These are phyloP conservation scores for Eriosoma lanigerum DNA, from an alignment of 1,140 invertebrate species.

Conservation along the genomic window DNA sequence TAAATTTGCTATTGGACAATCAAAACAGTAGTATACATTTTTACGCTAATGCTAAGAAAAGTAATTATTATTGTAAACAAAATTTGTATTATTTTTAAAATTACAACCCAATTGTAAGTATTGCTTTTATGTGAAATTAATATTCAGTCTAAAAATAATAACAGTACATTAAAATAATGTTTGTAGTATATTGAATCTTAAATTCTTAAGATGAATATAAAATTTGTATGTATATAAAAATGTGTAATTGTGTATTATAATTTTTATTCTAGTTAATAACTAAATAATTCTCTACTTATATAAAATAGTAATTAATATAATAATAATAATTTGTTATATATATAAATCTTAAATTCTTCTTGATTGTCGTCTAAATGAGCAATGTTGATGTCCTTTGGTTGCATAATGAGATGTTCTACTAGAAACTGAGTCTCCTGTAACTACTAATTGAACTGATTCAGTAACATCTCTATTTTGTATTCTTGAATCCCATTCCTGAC, in stretches of 20 bases:
- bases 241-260: slow-evolving; percentile 27
- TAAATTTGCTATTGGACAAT: slow-evolving; percentile 38
- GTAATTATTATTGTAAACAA: background rate
- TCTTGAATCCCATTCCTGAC: slow-evolving; percentile 39
- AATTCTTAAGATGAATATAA: background rate
- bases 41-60: background rate
- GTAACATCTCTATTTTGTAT: slow-evolving; percentile 13
- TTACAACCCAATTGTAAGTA: slow-evolving; percentile 1
- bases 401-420: slow-evolving; percentile 29
- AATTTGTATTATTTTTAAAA: slow-evolving; percentile 21
- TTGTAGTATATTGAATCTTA: background rate
- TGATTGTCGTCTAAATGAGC: slow-evolving; percentile 45
- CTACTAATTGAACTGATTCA: slow-evolving; percentile 38
- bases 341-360: slow-evolving; percentile 27
- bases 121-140: slow-evolving; percentile 24
- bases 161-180: slow-evolving; percentile 3
- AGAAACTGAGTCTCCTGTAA: slow-evolving; percentile 32
- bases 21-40: background rate
- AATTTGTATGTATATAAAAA: background rate
- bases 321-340: background rate
- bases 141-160: slow-evolving; percentile 33
- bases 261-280: slow-evolving; percentile 9
- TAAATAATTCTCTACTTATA: slow-evolving; percentile 4
- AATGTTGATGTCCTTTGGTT: slow-evolving; percentile 42
- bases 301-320: background rate